These are phyloP conservation scores for Zelleria hepariella DNA, from an alignment of 2,888 invertebrate genomes.

Conservation along the genomic window DNA sequence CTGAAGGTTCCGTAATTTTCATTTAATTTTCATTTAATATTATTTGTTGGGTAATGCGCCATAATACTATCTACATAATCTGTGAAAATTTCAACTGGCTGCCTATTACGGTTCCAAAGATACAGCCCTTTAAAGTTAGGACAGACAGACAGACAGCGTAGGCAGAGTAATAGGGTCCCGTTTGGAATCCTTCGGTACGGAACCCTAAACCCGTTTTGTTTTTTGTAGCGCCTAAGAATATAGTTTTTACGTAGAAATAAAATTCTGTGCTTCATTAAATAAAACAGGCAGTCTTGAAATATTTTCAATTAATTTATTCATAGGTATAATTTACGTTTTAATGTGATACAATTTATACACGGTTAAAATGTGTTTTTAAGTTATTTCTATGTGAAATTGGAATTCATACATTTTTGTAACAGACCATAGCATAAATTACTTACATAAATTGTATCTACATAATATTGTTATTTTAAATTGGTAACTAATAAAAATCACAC, in stretches of 20 bases:
- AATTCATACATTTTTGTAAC: not conserved
- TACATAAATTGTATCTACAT: not conserved
- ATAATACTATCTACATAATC: not conserved
- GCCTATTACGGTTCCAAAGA: no score
- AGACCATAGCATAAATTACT: not conserved
- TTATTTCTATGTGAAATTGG: not conserved
- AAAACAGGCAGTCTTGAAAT: no score
- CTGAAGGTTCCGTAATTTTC: no score
- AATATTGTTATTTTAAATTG: not conserved
- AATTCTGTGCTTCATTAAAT: not conserved
- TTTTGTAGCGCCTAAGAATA: no score
- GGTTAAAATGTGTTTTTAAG: not conserved
- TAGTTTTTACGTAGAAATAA: no score
- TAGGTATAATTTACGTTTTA: not conserved
- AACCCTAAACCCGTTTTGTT: no score
- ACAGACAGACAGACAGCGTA: no score
- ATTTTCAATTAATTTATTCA: no score
- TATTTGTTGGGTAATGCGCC: not conserved
- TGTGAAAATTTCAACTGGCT: no score
- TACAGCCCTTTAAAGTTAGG: no score
- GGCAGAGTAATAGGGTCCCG: no score
- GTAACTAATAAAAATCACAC: slow-evolving; percentile 4
- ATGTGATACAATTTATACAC: not conserved
- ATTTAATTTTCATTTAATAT: not conserved
- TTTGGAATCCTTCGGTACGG: no score